phyloP scores from a whole-genome alignment of 2,888 invertebrate genomes.

The Strigamia crassipes region DNA sequence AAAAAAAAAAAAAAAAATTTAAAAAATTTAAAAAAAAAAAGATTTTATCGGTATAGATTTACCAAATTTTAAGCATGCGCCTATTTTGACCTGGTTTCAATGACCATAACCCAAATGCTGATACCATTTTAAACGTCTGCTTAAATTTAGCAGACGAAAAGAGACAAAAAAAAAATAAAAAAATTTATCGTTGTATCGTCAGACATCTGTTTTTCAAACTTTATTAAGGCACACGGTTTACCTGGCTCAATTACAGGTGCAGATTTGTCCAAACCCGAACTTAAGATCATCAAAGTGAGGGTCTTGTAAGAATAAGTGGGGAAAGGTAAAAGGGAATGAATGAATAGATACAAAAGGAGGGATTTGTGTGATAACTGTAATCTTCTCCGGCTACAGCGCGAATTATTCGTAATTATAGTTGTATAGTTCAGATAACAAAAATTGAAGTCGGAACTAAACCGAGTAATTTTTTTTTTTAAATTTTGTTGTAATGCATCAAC shows the following conservation, averaged over 20 bases:
- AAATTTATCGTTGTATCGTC: background rate
- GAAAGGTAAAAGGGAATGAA: background rate
- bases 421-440: background rate
- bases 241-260: constrained; percentile 7
- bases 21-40: too few species aligned
- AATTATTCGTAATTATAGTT: background rate
- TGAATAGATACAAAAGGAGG: background rate
- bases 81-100: background rate
- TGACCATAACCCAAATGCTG: constrained; percentile 19
- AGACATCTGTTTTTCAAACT: background rate
- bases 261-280: background rate
- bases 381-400: background rate
- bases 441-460: background rate
- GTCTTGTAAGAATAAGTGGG: background rate
- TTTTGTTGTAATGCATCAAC: too few species aligned
- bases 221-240: background rate
- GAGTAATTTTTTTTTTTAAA: background rate
- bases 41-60: background rate
- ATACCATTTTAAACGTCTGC: background rate
- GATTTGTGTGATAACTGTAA: background rate
- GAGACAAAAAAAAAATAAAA: background rate
- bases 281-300: background rate
- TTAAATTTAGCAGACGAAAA: constrained; percentile 2
- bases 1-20: too few species aligned
- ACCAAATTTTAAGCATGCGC: background rate